These are phyloP conservation scores for Dasyurus viverrinus DNA, from an alignment of 2,113 vertebrate genomes.

Conservation along the genomic window DNA sequence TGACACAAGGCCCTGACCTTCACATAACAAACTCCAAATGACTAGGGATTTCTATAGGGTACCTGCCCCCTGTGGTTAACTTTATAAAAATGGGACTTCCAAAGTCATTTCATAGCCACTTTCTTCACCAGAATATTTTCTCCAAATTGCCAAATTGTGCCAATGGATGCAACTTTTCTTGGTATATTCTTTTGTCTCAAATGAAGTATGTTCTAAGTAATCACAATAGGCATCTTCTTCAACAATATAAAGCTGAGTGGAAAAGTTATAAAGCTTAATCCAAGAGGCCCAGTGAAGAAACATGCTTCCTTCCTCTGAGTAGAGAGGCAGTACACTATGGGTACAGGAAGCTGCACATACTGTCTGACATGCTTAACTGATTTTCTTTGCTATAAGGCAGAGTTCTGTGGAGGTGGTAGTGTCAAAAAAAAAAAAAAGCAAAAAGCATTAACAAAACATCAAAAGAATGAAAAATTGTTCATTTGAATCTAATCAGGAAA, in stretches of 20 bases:
- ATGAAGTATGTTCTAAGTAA: conserved; percentile 3
- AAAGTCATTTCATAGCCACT: conserved; percentile 1
- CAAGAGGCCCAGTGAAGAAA: background rate
- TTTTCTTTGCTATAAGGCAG: background rate
- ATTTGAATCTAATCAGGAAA: conserved; percentile 30
- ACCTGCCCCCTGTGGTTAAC: conserved; percentile 27
- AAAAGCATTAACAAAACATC: background rate
- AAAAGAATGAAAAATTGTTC: conserved; percentile 39
- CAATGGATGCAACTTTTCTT: conserved; percentile 22
- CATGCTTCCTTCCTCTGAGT: background rate
- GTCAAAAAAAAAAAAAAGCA: background rate
- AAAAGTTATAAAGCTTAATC: conserved; percentile 34
- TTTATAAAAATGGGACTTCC: conserved; percentile 19
- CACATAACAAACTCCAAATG: conserved; percentile 12
- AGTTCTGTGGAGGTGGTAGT: background rate
- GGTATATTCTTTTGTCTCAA: conserved; percentile 17
- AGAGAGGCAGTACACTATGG: background rate
- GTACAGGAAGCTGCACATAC: background rate
- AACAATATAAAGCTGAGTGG: background rate
- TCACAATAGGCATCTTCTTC: background rate
- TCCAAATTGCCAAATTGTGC: background rate
- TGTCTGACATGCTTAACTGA: background rate
- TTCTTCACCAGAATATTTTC: conserved; percentile 50
- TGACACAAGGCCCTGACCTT: background rate
- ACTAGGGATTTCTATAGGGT: background rate